Evolutionary conservation across 2,797 vertebrate genomes (phyloP), one percentile per base, ranked within the genome.

Genomic region (Leptodactylus fallax): DNA sequence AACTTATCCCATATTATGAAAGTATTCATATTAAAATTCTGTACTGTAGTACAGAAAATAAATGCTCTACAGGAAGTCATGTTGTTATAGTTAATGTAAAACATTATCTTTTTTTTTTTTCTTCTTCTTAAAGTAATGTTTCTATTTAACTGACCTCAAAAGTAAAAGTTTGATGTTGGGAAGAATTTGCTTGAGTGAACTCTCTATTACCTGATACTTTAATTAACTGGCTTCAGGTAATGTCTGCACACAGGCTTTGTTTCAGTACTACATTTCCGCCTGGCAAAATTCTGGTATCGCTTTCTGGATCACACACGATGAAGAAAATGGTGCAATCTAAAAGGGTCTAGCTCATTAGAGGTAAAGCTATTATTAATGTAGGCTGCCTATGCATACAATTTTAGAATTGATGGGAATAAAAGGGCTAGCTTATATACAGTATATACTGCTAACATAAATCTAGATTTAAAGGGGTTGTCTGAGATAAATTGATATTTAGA

Each of bases 251-350:
- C 21, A 80, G 67, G 79, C 87, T 83, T 0, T 19, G 65, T 88
- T 89, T 87, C 85, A 78, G 16, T 47, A 13, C 19, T 6, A 78
- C 72, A 89, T 89, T 77, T 86, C 88, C 61, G 47, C 17, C 16
- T 9, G 56, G 60, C 60, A 89, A 82, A 36, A 77, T 36, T 27
- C 14, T 36, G 58, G n/a, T 79, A 67, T 85, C 45, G 16, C 17
- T 77, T 85, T 63, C 45, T 27, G 47, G 58, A 77, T 77, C 56
- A 78, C 56, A 77, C 82, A 84, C 53, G 47, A 56, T 74, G 69
- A 36, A 74, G 69, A 51, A 84, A 84, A 21, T 7, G 17, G 12
- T 56, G 82, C 19, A 56, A 25, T 36, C n/a, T 72, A 83, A 45
- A 74, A 49, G 74, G 49, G 49, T 77, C 45, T 7, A 9, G 69